A percentile compares a stretch with the other conserved stretches of the same genome.
These are phyloP conservation scores for Eulithis prunata DNA, from an alignment of 2,888 invertebrate genomes.

Conservation along the genomic window DNA sequence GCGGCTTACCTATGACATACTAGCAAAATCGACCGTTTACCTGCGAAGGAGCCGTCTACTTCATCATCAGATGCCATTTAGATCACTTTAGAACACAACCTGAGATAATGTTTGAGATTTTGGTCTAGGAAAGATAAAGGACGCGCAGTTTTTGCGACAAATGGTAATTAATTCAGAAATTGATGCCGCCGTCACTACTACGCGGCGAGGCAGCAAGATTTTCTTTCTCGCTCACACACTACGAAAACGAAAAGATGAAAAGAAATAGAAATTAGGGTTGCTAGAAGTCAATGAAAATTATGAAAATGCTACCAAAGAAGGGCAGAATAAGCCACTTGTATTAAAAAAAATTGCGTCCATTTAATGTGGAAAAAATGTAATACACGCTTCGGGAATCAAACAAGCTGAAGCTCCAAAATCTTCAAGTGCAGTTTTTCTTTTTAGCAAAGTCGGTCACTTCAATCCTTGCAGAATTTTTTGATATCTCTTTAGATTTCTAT, in stretches of 20 bases:
- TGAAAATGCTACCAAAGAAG: constrained; percentile 10
- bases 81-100: constrained; percentile 71
- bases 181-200: constrained; percentile 83
- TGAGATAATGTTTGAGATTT: constrained; percentile 68
- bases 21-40: constrained; percentile 86
- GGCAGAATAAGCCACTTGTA: too few relatives aligned
- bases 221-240: constrained; percentile 62
- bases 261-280: constrained; percentile 56
- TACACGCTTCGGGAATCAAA: too few relatives aligned
- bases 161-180: constrained; percentile 85
- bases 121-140: constrained; percentile 80
- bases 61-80: constrained; percentile 95
- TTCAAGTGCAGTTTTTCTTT: too few relatives aligned
- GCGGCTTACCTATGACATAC: constrained; percentile 85
- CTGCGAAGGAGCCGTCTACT: constrained; percentile 93
- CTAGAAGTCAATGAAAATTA: neutral
- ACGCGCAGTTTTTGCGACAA: constrained; percentile 85
- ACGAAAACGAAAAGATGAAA: constrained; percentile 38
- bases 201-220: constrained; percentile 69
- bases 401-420: too few relatives aligned
- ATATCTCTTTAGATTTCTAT: too few relatives aligned
- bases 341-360: too few relatives aligned
- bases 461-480: too few relatives aligned
- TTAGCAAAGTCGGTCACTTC: too few relatives aligned
- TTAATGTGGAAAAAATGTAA: too few relatives aligned